Percentiles rank a stretch among this genome's conserved stretches.
phyloP scores from a whole-genome alignment of 1,140 invertebrate species.

The Oryctes rhinoceros region DNA sequence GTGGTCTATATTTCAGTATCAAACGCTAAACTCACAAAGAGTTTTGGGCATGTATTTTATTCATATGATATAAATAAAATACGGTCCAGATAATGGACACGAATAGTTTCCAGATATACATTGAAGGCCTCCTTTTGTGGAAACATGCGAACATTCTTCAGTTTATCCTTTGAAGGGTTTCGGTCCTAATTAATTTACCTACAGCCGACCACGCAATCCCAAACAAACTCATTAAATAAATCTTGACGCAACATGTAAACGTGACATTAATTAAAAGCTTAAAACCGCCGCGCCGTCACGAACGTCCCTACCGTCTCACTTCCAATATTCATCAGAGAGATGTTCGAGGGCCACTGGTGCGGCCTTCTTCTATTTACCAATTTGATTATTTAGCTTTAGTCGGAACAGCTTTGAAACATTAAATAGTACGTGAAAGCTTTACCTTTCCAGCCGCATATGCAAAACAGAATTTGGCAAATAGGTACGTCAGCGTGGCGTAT shows the following conservation, averaged over 20 bases:
- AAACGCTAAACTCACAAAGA: no score
- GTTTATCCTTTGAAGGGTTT: slow-evolving; percentile 1
- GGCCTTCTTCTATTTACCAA: slow-evolving; percentile 22
- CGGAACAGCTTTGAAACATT: not conserved
- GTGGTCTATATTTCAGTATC: no score
- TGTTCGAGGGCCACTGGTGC: not conserved
- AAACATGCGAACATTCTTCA: not conserved
- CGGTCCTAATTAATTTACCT: slow-evolving; percentile 35
- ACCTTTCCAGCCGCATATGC: not conserved
- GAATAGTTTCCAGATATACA: no score
- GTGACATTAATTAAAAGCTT: slow-evolving; percentile 34
- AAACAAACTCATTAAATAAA: slow-evolving; percentile 36
- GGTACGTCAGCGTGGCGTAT: no score
- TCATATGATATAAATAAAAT: no score
- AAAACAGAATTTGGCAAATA: no score
- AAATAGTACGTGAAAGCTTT: slow-evolving; percentile 16
- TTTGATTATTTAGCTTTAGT: slow-evolving; percentile 1
- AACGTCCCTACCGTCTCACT: not conserved
- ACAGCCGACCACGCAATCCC: slow-evolving; percentile 22
- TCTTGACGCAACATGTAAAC: slow-evolving; percentile 33
- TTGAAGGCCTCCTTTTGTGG: not conserved
- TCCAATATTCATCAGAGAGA: slow-evolving; percentile 24
- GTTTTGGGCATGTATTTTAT: no score
- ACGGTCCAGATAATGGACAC: no score
- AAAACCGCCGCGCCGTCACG: slow-evolving; percentile 6